Evolutionary conservation across 2,113 vertebrate genomes (phyloP).

Genomic region (rat (Rattus norvegicus)): GRCr8 NC_086020.1:31690501-31691000

Average conservation of each 20-base stretch:
- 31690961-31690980: background rate
- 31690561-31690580: background rate
- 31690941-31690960: slow-evolving; percentile 3
- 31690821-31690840: slow-evolving; percentile 12
- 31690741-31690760: background rate
- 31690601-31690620: background rate
- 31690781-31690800: slow-evolving; percentile 31
- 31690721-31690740: background rate
- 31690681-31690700: background rate
- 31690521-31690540: background rate
- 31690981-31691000: slow-evolving; percentile 39
- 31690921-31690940: background rate
- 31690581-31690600: background rate
- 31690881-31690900: background rate
- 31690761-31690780: slow-evolving; percentile 42
- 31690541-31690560: background rate
- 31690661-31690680: background rate
- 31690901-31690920: background rate
- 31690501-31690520: background rate
- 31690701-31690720: background rate
- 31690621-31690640: background rate
- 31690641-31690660: background rate
- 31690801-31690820: slow-evolving; percentile 54
- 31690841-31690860: background rate
- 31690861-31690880: background rate